Evolutionary conservation across 2,888 invertebrate species (phyloP).

Genomic region (Drosophila greeni): DNA sequence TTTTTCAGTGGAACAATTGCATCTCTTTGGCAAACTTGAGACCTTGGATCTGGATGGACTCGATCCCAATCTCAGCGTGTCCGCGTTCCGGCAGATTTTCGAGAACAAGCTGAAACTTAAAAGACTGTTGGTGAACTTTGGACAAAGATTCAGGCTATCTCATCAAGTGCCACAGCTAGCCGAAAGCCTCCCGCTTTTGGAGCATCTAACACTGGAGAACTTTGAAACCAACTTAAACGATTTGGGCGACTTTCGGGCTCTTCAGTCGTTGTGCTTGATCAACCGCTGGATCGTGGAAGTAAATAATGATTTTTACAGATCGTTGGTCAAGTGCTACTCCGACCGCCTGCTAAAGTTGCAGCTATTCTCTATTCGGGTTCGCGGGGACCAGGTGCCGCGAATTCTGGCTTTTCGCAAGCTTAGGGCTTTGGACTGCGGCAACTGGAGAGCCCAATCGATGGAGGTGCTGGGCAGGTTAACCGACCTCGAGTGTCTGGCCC

Average conservation of each 20-base stretch:
- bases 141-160: constrained; percentile 7
- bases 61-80: constrained; percentile 42
- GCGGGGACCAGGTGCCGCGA: constrained; percentile 33
- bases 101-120: constrained; percentile 28
- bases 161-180: constrained; percentile 29
- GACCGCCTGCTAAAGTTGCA: constrained; percentile 46
- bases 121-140: constrained; percentile 47
- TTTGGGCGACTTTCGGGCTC: constrained; percentile 43
- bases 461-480: constrained; percentile 23
- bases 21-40: constrained; percentile 43
- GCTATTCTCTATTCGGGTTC: constrained; percentile 34
- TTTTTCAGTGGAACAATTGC: constrained; percentile 48
- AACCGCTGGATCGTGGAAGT: constrained; percentile 33
- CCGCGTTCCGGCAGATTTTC: constrained; percentile 41
- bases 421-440: constrained; percentile 42
- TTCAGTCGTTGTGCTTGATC: constrained; percentile 47
- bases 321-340: constrained; percentile 38
- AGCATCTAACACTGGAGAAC: constrained; percentile 55
- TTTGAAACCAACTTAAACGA: constrained; percentile 45
- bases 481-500: constrained; percentile 45
- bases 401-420: constrained; percentile 39
- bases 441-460: constrained; percentile 42
- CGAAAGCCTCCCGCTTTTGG: constrained; percentile 37
- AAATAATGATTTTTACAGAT: constrained; percentile 37
- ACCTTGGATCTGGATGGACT: constrained; percentile 55